Evolutionary conservation across 2,113 vertebrate species (phyloP).

Genomic region (Salvelinus alpinus): DNA sequence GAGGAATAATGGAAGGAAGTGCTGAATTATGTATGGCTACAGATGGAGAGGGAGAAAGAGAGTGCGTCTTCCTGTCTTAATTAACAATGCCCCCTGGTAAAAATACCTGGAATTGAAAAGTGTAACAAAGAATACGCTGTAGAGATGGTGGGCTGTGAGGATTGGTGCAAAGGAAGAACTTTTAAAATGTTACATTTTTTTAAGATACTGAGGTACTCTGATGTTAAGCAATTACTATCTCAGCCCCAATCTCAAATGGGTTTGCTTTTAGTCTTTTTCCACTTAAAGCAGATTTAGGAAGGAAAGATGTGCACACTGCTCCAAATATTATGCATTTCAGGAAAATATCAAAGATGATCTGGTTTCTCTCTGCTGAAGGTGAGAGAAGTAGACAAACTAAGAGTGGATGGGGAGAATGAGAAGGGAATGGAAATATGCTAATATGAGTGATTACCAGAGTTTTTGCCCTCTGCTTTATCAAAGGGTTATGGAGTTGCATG

Average conservation of each 20-base stretch:
- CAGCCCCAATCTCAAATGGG: slow-evolving; percentile 14
- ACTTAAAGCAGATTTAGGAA: neutral
- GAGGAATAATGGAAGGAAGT: slow-evolving; percentile 40
- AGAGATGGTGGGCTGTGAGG: neutral
- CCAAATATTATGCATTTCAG: slow-evolving; percentile 50
- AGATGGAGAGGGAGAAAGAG: slow-evolving; percentile 51
- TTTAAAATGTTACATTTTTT: slow-evolving; percentile 18
- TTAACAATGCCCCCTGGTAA: slow-evolving; percentile 35
- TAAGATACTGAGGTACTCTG: slow-evolving; percentile 27
- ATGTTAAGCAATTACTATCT: slow-evolving; percentile 39
- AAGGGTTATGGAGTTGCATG: slow-evolving; percentile 59
- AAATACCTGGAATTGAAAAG: slow-evolving; percentile 28
- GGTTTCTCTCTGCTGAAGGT: slow-evolving; percentile 10
- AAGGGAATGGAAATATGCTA: slow-evolving; percentile 46
- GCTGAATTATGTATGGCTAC: slow-evolving; percentile 60
- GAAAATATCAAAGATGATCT: slow-evolving; percentile 50
- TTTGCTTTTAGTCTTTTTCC: neutral
- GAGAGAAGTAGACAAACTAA: slow-evolving; percentile 28
- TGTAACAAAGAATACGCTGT: slow-evolving; percentile 9
- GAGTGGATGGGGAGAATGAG: slow-evolving; percentile 42
- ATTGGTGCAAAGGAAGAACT: slow-evolving; percentile 5
- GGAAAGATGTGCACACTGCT: slow-evolving; percentile 42
- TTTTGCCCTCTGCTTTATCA: slow-evolving; percentile 39
- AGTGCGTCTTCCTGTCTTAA: slow-evolving; percentile 28
- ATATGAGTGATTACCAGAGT: slow-evolving; percentile 54